Conservation (phyloP, 1,140 invertebrate species). For the Cydia strobilella region DNA sequence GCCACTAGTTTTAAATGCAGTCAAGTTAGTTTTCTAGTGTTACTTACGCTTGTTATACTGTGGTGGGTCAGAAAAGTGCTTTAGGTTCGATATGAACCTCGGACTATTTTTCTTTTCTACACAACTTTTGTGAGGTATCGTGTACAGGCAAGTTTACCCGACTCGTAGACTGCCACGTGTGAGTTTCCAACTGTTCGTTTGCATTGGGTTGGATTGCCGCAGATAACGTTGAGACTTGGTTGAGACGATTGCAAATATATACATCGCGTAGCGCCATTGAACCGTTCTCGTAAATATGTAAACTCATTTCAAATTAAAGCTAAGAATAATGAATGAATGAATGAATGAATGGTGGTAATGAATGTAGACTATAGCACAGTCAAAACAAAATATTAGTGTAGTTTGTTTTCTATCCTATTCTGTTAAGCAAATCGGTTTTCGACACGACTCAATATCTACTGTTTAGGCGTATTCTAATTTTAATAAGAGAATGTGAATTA, state of each 20-base stretch:
- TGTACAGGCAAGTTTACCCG: not conserved
- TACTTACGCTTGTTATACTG: no score
- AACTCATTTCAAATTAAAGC: not conserved
- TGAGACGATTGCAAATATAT: not conserved
- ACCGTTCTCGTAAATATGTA: not conserved
- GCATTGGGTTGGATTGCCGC: not conserved
- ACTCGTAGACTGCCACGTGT: not conserved
- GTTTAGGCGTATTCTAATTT: no score
- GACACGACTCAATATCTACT: not conserved
- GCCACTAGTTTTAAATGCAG: no score
- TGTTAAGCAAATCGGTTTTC: no score
- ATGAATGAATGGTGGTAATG: no score
- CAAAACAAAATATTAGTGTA: no score
- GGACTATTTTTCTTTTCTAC: not conserved
- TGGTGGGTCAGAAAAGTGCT: no score
- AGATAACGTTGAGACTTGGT: not conserved
- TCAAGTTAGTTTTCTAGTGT: no score
- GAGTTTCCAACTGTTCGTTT: not conserved
- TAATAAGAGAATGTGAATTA: no score
- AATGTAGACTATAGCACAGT: not conserved
- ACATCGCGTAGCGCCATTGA: not conserved
- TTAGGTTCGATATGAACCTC: no score
- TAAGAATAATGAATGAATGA: no score
- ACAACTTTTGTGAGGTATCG: not conserved
- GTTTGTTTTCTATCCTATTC: no score